Conservation (phyloP, 2,888 invertebrate species). For the Chalcosyrphus nemorum region DNA sequence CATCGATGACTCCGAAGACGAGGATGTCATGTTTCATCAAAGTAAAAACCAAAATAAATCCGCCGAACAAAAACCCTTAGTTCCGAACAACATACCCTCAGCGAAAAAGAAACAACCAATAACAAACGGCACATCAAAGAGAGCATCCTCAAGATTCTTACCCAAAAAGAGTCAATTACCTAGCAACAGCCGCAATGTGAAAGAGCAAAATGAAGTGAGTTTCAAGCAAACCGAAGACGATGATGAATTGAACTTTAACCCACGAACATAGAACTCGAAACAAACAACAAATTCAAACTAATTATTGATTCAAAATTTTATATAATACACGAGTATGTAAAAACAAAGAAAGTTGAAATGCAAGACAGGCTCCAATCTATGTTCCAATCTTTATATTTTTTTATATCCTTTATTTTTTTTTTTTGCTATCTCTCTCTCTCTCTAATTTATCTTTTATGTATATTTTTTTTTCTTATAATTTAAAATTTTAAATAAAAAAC, state of each 20-base stretch:
- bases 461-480: constrained; percentile 4
- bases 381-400: constrained; percentile 13
- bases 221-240: constrained; percentile 48
- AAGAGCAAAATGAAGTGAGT: constrained; percentile 35
- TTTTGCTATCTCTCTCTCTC: neutral
- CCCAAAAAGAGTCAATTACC: constrained; percentile 44
- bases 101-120: constrained; percentile 34
- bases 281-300: neutral
- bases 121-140: constrained; percentile 23
- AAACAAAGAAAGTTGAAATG: constrained; percentile 21
- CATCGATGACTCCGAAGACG: constrained; percentile 17
- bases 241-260: constrained; percentile 38
- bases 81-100: constrained; percentile 15
- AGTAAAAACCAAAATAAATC: constrained; percentile 42
- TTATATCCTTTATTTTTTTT: constrained; percentile 13
- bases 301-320: too few relatives aligned
- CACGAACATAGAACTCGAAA: constrained; percentile 47
- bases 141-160: constrained; percentile 27
- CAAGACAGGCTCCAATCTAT: constrained; percentile 29
- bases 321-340: neutral
- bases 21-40: constrained; percentile 23
- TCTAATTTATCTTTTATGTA: constrained; percentile 15
- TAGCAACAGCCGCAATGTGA: constrained; percentile 22
- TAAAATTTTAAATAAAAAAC: neutral
- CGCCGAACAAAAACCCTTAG: constrained; percentile 47